Base-by-base conservation (phyloP, 2,797 vertebrate genomes). In the Eptatretus atami region DNA sequence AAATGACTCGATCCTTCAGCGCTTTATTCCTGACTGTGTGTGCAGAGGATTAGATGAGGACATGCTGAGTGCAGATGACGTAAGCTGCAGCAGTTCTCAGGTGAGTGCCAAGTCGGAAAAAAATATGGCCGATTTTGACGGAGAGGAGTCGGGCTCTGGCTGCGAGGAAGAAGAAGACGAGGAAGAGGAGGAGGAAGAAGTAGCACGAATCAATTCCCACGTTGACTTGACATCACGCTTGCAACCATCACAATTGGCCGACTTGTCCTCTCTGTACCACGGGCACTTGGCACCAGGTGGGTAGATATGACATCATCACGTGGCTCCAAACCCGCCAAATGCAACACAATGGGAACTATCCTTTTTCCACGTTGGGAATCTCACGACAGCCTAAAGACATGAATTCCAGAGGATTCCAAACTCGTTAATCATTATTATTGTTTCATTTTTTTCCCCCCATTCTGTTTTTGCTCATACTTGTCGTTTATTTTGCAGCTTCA, bases 31-130 rank as follows among this genome's bases (percentile, higher is more conserved):
- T 65, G 53, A 12, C 19, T 44, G 31, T 44, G 6, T 44, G 31
- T 71, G 9, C 70, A 98, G 90, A 55, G 83, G 88, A 63, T 82
- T 86, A 80, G 85, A 84, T 64, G 90, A 98, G 75, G 88, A 98
- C 76, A 94, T 95, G 88, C 73, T 98, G 69, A 95, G 88, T 63
- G 86, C 88, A 3, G 90, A 95, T 65, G 90, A 94, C 63, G 88
- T 98, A 68, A 94, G 87, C 74, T 98, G 90, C 73, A 94, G 88
- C 76, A 98, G 90, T 73, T 95, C 88, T 53, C 90, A 95, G 78
- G 84, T 98, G 73, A 98, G 90, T 70, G 90, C 90, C 70, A 95
- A 95, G 75, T 98, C 90, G 0, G 90, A 98, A 77, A 95, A 98
- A 75, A 98, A 98, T 70, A 98, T 95, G 87, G 88, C 88, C 3